These are phyloP conservation scores for Salvelinus sp. DNA, from an alignment of 2,113 vertebrate species.

Conservation along the genomic window DNA sequence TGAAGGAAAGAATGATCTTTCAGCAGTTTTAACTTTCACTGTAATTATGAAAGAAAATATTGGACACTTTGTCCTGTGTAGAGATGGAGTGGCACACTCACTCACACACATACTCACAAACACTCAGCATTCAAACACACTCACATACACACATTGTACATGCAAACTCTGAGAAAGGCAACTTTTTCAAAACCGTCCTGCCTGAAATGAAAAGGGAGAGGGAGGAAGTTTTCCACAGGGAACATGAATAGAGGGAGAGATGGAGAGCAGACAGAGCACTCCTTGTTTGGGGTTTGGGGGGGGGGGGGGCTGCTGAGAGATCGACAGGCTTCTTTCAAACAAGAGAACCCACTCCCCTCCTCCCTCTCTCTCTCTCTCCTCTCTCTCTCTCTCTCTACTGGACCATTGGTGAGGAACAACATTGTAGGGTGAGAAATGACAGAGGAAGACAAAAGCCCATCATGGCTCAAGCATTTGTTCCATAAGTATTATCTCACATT, in stretches of 20 bases:
- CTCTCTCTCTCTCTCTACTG: slow-evolving; percentile 22
- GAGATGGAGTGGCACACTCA: not conserved
- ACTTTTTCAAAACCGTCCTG: slow-evolving; percentile 62
- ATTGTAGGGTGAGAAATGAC: slow-evolving; percentile 52
- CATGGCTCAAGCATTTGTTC: slow-evolving; percentile 19
- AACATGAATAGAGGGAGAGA: slow-evolving; percentile 74
- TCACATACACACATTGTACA: slow-evolving; percentile 49
- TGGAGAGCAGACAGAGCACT: slow-evolving; percentile 67
- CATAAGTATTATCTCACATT: slow-evolving; percentile 35
- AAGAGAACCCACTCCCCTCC: slow-evolving; percentile 33
- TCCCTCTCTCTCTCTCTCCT: too few relatives aligned
- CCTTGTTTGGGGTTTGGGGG: slow-evolving; percentile 70
- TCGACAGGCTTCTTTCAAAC: slow-evolving; percentile 77
- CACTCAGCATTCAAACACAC: slow-evolving; percentile 34
- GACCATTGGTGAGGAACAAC: slow-evolving; percentile 43
- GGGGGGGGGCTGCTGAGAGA: slow-evolving; percentile 71
- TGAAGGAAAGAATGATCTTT: slow-evolving; percentile 13
- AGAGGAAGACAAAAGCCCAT: slow-evolving; percentile 55
- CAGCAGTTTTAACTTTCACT: not conserved
- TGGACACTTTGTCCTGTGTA: too few relatives aligned
- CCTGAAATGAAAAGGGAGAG: slow-evolving; percentile 58
- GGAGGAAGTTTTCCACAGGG: slow-evolving; percentile 66
- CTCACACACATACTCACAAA: slow-evolving; percentile 37
- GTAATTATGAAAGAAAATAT: too few relatives aligned
- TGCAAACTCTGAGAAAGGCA: slow-evolving; percentile 49